Evolutionary conservation across 2,888 invertebrate genomes (phyloP).

Genomic region (Drosophila robusta): DNA sequence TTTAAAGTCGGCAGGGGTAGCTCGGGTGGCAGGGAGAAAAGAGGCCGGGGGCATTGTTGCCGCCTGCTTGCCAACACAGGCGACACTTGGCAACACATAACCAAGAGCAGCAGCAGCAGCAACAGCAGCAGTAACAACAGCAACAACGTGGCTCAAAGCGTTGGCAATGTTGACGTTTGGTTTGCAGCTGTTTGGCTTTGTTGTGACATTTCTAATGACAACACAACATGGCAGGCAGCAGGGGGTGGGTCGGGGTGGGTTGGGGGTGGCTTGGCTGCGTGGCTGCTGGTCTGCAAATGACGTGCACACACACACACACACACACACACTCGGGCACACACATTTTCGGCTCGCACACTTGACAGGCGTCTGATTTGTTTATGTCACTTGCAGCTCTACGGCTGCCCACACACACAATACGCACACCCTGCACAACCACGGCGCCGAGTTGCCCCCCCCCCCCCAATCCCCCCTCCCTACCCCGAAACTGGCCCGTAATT

Average conservation of each 20-base stretch:
- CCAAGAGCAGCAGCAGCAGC: conserved; percentile 41
- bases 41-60: conserved; percentile 16
- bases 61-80: conserved; percentile 41
- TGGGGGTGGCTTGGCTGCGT: conserved; percentile 14
- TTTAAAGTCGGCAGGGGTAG: conserved; percentile 35
- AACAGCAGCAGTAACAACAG: conserved; percentile 21
- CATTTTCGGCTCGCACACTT: conserved; percentile 65
- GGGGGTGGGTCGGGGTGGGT: background rate
- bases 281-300: conserved; percentile 65
- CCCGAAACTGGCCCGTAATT: conserved; percentile 58
- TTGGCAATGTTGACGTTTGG: conserved; percentile 67
- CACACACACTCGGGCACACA: conserved; percentile 33
- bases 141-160: conserved; percentile 47
- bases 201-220: conserved; percentile 82
- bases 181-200: conserved; percentile 76
- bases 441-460: conserved; percentile 30
- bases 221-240: conserved; percentile 44
- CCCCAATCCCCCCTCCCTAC: background rate
- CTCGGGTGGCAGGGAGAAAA: background rate
- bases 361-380: conserved; percentile 82
- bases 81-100: conserved; percentile 60
- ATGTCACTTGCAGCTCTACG: conserved; percentile 76
- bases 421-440: conserved; percentile 26
- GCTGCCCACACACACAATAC: conserved; percentile 60
- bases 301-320: conserved; percentile 49